Evolutionary conservation across 1,140 invertebrate genomes (phyloP), one percentile per base, ranked within the genome.

Genomic region (Macrobrachium rosenbergii): DNA sequence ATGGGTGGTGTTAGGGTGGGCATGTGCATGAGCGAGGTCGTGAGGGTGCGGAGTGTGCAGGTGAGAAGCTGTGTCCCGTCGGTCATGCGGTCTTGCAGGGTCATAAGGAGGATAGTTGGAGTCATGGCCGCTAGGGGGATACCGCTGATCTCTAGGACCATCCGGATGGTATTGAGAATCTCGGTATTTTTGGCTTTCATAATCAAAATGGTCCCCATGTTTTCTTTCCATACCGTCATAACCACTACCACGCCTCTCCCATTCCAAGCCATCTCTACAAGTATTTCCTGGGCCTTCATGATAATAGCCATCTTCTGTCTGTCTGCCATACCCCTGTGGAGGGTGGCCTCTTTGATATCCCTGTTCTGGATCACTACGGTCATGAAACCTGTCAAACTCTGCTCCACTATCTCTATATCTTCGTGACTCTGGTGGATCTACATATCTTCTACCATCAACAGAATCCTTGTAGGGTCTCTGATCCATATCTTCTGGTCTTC

Each of bases 1-100:
- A 82, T 88, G 89, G 80, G 78, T 79, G 87, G 87, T 84, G 72
- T 82, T 82, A 87, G 76, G 63, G 59, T 77, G 87, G 81, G 80
- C 43, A 59, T 60, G 63, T 78, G 69, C 80, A 82, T 72, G 75
- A 72, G 73, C 87, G 58, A 69, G 80, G 69, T 82, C 81, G 80
- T 82, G 85, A 80, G 85, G 78, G 85, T 87, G 85, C 85, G 78
- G 72, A 77, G 72, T 64, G 78, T 87, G 85, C 85, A 59, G 85
- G 85, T 87, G 78, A 87, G 85, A 87, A 87, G 85, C 77, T 73
- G 64, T 73, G 78, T 80, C 85, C 28, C 83, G 83, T 84, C 83
- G 75, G 85, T 87, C 85, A 28, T 80, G 85, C 16, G 88, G 80
- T 79, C 81, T 69, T 19, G 73, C 60, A 23, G 76, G 69, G 23